Evolutionary conservation across 2,113 vertebrate species (phyloP).

Genomic region (Erythrocercus mccallii): DNA sequence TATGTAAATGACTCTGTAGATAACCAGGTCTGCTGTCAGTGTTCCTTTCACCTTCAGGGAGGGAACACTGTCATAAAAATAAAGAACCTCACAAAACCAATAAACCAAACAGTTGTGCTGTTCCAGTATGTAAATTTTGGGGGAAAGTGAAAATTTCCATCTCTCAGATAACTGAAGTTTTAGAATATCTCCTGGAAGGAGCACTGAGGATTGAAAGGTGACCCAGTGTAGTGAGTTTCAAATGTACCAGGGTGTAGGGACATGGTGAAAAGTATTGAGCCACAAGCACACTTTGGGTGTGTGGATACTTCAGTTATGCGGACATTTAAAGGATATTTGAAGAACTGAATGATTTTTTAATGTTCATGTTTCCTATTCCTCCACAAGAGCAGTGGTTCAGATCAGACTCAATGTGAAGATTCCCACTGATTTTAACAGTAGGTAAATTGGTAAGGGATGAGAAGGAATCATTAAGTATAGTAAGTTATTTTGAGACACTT

Average conservation of each 20-base stretch:
- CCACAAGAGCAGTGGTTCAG: background rate
- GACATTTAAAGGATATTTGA: background rate
- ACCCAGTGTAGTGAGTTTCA: background rate
- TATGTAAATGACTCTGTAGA: background rate
- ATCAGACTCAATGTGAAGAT: background rate
- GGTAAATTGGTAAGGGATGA: background rate
- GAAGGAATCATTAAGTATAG: background rate
- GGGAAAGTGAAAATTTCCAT: background rate
- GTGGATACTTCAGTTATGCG: background rate
- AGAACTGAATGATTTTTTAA: background rate
- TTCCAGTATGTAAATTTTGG: background rate
- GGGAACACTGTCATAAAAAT: background rate
- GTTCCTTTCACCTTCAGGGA: background rate
- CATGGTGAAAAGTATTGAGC: background rate
- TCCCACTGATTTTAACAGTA: background rate
- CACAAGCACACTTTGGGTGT: background rate
- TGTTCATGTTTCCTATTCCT: background rate
- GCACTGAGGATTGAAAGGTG: background rate
- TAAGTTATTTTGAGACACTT: background rate
- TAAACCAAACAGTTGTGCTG: accelerated
- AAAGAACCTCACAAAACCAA: background rate
- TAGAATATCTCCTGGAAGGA: background rate
- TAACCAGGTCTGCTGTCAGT: background rate
- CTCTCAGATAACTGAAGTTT: background rate
- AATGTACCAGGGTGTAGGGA: too few relatives aligned